These are phyloP conservation scores for Merodon equestris DNA, from an alignment of 2,888 invertebrate genomes.

Conservation along the genomic window DNA sequence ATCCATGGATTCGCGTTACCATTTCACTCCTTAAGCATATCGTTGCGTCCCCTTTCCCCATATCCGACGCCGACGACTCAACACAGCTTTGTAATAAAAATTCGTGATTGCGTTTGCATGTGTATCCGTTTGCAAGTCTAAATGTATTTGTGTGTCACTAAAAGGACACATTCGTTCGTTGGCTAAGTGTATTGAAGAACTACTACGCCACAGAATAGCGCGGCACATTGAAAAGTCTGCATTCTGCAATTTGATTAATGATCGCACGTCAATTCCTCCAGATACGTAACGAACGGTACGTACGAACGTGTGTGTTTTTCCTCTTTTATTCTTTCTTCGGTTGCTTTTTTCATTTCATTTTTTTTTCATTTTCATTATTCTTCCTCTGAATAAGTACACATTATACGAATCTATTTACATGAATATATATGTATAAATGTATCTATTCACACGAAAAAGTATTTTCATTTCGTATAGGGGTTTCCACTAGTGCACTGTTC, in stretches of 20 bases:
- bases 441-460: neutral
- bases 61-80: constrained; percentile 49
- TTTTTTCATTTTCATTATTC: constrained; percentile 38
- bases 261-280: constrained; percentile 78
- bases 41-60: constrained; percentile 12
- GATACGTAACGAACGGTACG: constrained; percentile 62
- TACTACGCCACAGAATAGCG: constrained; percentile 57
- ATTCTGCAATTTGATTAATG: constrained; percentile 79
- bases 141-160: constrained; percentile 56
- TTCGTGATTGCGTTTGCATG: too few relatives aligned
- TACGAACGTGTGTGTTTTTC: constrained; percentile 44
- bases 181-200: constrained; percentile 68
- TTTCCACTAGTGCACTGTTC: constrained; percentile 36
- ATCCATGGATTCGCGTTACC: constrained; percentile 32
- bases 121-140: neutral
- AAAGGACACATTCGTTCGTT: constrained; percentile 63
- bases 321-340: constrained; percentile 44
- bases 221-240: constrained; percentile 75
- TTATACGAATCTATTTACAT: constrained; percentile 65
- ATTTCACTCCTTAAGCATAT: constrained; percentile 30
- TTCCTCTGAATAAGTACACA: constrained; percentile 62
- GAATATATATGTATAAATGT: constrained; percentile 31
- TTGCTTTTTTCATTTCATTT: constrained; percentile 25
- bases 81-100: constrained; percentile 14
- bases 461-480: constrained; percentile 2